These are phyloP conservation scores for Megalops cyprinoides DNA, from an alignment of 2,797 vertebrate genomes.

Conservation along the genomic window DNA sequence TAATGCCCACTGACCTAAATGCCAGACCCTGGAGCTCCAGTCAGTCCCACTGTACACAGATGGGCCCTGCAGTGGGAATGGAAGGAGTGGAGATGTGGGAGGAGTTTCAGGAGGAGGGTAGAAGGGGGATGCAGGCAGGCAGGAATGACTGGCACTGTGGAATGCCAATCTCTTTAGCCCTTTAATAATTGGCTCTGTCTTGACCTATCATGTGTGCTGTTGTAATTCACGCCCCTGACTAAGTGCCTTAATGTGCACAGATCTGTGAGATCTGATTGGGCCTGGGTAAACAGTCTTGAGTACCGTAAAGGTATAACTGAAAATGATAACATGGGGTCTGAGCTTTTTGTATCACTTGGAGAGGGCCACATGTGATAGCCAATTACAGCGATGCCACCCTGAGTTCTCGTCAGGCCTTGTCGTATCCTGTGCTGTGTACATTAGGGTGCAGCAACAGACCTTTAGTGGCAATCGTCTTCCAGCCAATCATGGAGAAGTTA, in stretches of 20 bases:
- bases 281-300: too few relatives aligned
- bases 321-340: background rate
- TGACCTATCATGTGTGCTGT: too few relatives aligned
- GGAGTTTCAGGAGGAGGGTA: background rate
- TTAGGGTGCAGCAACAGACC: too few relatives aligned
- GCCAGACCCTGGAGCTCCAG: background rate
- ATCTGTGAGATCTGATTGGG: too few relatives aligned
- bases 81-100: background rate
- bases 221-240: too few relatives aligned
- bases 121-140: background rate
- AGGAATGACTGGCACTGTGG: too few relatives aligned
- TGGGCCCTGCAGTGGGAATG: background rate
- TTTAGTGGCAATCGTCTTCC: too few relatives aligned
- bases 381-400: background rate
- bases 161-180: too few relatives aligned
- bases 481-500: too few relatives aligned
- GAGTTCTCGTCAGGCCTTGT: background rate
- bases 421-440: background rate
- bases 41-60: background rate
- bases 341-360: background rate
- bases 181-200: too few relatives aligned
- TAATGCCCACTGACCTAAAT: background rate
- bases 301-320: background rate
- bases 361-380: background rate
- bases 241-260: background rate